These are phyloP conservation scores for Brienomyrus longianalis DNA, from an alignment of 2,113 vertebrate species.

Conservation along the genomic window DNA sequence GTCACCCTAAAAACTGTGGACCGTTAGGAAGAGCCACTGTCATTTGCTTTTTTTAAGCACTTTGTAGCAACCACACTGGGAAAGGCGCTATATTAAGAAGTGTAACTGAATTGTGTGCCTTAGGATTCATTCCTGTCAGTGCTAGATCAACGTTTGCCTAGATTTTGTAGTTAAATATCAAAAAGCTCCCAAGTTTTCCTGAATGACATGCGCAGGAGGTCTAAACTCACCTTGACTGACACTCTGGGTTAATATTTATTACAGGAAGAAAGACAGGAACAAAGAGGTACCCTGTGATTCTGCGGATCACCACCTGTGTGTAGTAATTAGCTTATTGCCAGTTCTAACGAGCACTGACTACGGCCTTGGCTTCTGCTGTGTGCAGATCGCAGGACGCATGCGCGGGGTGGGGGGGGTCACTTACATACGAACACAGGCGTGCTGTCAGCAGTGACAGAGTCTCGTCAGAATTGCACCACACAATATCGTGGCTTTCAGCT, in stretches of 20 bases:
- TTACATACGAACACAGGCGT: neutral
- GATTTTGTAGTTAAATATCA: neutral
- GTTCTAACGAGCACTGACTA: neutral
- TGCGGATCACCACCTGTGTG: neutral
- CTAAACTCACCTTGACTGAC: neutral
- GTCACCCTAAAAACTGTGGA: neutral
- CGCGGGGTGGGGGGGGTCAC: neutral
- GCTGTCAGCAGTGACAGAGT: neutral
- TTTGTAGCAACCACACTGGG: neutral
- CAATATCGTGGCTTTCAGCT: neutral
- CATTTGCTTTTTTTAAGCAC: neutral
- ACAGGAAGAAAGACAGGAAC: neutral
- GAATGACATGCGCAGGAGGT: neutral
- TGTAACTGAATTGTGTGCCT: neutral
- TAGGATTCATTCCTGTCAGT: neutral
- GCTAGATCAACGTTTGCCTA: neutral
- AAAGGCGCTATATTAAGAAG: neutral
- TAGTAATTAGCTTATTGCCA: neutral
- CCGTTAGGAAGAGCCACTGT: neutral
- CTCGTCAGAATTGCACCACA: neutral
- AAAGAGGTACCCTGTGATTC: neutral
- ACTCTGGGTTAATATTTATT: neutral
- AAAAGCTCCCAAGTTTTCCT: neutral
- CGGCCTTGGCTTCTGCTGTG: neutral
- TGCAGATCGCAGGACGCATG: neutral